Evolutionary conservation across 2,888 invertebrate genomes (phyloP).

Genomic region (Aelia acuminata): DNA sequence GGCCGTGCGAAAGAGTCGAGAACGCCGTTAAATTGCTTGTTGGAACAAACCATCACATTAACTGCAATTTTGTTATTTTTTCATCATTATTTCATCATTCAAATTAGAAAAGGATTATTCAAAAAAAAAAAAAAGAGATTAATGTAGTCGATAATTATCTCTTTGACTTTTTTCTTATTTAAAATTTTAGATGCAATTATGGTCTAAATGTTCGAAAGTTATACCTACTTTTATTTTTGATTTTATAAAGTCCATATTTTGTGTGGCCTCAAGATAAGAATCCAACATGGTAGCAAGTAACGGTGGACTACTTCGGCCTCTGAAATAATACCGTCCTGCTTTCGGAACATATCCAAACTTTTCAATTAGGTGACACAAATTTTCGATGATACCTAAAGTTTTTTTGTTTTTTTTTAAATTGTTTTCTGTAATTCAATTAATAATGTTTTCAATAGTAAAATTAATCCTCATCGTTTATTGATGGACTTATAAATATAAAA

Average conservation of each 20-base stretch:
- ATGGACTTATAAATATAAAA: background rate
- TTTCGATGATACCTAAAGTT: constrained; percentile 38
- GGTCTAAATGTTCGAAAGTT: background rate
- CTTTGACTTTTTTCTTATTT: no score
- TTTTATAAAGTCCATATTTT: constrained; percentile 25
- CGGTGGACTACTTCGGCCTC: constrained; percentile 39
- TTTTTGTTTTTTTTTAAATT: background rate
- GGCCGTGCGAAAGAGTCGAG: no score
- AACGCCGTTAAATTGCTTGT: no score
- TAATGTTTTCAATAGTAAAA: background rate
- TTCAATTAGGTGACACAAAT: constrained; percentile 10
- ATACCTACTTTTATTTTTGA: constrained; percentile 40
- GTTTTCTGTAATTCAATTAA: background rate
- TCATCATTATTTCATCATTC: no score
- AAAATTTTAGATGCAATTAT: background rate
- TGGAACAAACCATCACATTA: no score
- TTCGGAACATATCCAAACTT: constrained; percentile 26
- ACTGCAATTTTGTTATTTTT: no score
- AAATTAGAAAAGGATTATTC: no score
- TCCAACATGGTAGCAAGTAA: constrained; percentile 17
- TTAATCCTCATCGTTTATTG: background rate
- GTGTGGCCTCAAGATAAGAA: background rate
- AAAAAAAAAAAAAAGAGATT: no score
- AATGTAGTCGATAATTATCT: no score
- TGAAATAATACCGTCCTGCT: constrained; percentile 10